These are phyloP conservation scores for Laodelphax striatellus DNA, from an alignment of 1,140 invertebrate genomes.

Conservation along the genomic window DNA sequence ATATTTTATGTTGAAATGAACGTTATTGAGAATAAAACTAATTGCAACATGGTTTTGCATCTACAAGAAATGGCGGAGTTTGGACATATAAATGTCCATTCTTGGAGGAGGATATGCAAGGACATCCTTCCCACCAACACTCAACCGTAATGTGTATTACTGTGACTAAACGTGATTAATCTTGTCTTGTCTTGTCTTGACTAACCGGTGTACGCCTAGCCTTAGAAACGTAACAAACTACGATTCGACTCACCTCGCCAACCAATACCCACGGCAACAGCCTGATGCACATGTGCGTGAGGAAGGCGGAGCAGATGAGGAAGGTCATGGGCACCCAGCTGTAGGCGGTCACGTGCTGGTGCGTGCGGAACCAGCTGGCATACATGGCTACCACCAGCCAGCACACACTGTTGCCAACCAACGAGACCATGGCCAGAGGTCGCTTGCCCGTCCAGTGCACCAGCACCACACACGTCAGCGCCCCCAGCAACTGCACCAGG, in stretches of 20 bases:
- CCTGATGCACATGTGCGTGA: conserved; percentile 53
- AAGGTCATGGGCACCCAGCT: conserved; percentile 55
- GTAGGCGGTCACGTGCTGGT: conserved; percentile 30
- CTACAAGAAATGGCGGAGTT: no score
- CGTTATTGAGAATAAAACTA: no score
- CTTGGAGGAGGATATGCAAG: no score
- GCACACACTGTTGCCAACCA: conserved; percentile 44
- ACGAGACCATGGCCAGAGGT: conserved; percentile 49
- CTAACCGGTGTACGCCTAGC: no score
- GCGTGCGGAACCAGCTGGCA: conserved; percentile 5
- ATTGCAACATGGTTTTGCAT: no score
- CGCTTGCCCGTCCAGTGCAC: conserved; percentile 61
- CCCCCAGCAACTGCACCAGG: conserved; percentile 49
- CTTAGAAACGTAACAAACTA: no score
- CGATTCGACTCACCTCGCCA: conserved; percentile 44
- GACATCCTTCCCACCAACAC: no score
- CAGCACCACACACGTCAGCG: conserved; percentile 44
- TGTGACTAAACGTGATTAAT: no score
- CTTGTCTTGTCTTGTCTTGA: no score
- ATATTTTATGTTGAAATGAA: no score
- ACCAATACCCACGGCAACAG: conserved; percentile 65
- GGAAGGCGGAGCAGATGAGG: conserved; percentile 50
- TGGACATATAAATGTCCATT: no score
- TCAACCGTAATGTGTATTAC: no score
- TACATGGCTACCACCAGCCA: conserved; percentile 43